These are phyloP conservation scores for Ylistrum balloti DNA, from an alignment of 1,140 invertebrate genomes.

Conservation along the genomic window DNA sequence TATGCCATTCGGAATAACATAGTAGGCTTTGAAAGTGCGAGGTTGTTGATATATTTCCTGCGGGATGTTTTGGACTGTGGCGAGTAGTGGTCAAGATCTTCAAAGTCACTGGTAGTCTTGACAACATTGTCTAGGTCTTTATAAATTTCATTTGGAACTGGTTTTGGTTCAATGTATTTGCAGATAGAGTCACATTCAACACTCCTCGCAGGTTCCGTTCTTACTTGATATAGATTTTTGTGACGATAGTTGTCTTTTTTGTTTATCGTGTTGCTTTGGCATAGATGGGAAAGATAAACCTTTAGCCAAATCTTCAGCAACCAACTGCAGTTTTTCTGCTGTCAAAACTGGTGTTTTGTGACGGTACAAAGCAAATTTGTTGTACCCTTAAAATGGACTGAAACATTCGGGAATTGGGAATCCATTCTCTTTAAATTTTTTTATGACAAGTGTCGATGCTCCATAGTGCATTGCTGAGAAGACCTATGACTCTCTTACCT, in stretches of 20 bases:
- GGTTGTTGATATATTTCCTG: slow-evolving; percentile 46
- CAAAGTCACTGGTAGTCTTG: background rate
- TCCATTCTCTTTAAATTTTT: slow-evolving; percentile 47
- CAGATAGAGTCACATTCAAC: slow-evolving; percentile 36
- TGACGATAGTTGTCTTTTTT: slow-evolving; percentile 36
- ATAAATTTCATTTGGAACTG: background rate
- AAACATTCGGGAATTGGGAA: slow-evolving; percentile 46
- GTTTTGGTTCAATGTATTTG: background rate
- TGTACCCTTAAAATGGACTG: slow-evolving; percentile 43
- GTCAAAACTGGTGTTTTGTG: slow-evolving; percentile 40
- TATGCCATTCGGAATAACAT: slow-evolving; percentile 55
- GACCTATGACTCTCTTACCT: background rate
- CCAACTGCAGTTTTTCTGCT: slow-evolving; percentile 41
- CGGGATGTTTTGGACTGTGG: slow-evolving; percentile 47
- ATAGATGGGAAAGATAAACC: slow-evolving; percentile 46
- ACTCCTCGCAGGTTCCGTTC: background rate
- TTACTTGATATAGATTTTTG: slow-evolving; percentile 42
- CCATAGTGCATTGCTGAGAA: slow-evolving; percentile 42
- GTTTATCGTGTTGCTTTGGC: slow-evolving; percentile 41
- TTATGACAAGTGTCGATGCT: slow-evolving; percentile 28
- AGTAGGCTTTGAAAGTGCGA: background rate
- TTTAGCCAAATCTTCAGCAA: slow-evolving; percentile 46
- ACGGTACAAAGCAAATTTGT: slow-evolving; percentile 7
- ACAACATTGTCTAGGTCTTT: slow-evolving; percentile 17
- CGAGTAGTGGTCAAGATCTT: slow-evolving; percentile 44